Evolutionary conservation across 2,797 vertebrate genomes (phyloP), one percentile per base, ranked within the genome.

Genomic region (Otolemur crassicaudatus): DNA sequence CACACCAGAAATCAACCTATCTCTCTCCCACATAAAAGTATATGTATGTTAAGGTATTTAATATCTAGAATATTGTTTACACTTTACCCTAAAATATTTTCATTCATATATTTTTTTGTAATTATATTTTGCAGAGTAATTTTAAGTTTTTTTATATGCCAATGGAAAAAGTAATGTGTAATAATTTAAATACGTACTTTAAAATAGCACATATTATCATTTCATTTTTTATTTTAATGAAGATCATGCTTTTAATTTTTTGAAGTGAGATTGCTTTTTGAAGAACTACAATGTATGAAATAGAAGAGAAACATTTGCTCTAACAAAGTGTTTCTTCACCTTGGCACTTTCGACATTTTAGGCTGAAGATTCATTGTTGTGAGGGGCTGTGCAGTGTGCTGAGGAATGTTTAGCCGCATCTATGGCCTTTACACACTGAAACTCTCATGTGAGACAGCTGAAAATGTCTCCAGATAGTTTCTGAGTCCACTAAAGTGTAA

Each of bases 391-490:
- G 31, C 23, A 86, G 11, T 40, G 25, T 6, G 17, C 5, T 40
- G 6, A 14, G 34, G 20, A 14, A 29, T 11, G 19, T 49, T 75
- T 34, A 37, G n/a, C 1, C 23, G 10, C 11, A 20, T 81, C 5
- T 2, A 7, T 29, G 9, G 27, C 12, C 14, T 23, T 84, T 77
- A 29, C 29, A 4, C 11, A 56, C 19, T 61, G 31, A 60, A 31
- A 37, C 0, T 1, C 3, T 2, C 4, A 17, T 37, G 69, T 23
- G 34, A 5, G 53, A 25, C 46, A 9, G 10, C 3, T 4, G 85
- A 72, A 75, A 46, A 31, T n/a, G 11, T 34, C 61, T 77, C 27
- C 34, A 79, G 43, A 61, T 25, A 60, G 27, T 34, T 9, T 49
- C 34, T 29, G 58, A 14, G 3, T 19, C 25, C 19, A 5, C 53